Conservation (phyloP, 2,113 vertebrate species). For the Castor canadensis region DNA sequence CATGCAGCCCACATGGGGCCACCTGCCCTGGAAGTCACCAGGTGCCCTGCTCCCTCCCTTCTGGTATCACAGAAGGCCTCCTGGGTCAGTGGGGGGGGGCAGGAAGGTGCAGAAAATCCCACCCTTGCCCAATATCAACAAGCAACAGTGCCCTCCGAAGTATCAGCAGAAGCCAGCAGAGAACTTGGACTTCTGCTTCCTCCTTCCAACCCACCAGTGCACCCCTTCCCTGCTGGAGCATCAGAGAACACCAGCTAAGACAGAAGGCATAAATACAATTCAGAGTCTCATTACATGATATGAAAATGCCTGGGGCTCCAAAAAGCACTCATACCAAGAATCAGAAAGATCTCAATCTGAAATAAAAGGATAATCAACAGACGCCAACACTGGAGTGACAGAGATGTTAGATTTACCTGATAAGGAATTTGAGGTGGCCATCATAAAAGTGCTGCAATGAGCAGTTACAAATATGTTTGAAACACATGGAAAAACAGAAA, state of each 20-base stretch:
- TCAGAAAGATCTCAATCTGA: not conserved
- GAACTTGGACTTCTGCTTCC: not conserved
- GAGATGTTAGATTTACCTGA: not conserved
- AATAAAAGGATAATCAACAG: not conserved
- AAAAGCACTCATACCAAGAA: not conserved
- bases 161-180: not conserved
- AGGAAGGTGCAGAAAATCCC: too few species aligned
- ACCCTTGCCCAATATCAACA: too few species aligned
- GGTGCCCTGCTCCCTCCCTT: not conserved
- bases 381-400: not conserved
- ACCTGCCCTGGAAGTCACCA: not conserved
- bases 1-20: not conserved
- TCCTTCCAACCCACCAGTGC: not conserved
- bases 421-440: not conserved
- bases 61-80: not conserved
- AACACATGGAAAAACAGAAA: not conserved
- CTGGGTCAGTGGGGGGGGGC: too few species aligned
- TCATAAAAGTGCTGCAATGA: not conserved
- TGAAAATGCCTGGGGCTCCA: not conserved
- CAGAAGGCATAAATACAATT: not conserved
- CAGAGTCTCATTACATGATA: not conserved
- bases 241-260: not conserved
- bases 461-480: not conserved
- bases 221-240: not conserved
- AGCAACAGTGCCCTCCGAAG: too few species aligned